Conservation (phyloP, 2,888 invertebrate genomes). For the Hoplodrina blanda region DNA sequence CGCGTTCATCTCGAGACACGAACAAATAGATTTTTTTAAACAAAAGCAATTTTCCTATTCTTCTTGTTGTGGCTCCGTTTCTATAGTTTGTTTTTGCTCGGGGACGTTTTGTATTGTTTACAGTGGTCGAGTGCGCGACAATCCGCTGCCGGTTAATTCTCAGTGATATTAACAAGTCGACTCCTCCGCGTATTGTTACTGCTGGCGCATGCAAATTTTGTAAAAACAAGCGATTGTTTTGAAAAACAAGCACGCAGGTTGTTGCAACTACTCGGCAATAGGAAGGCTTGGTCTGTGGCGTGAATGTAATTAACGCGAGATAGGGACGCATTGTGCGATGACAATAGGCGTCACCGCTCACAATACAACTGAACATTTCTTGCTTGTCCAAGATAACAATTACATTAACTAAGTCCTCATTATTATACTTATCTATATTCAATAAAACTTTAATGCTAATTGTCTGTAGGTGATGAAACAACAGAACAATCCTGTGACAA, state of each 20-base stretch:
- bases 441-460: slow-evolving; percentile 58
- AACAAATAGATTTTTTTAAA: slow-evolving; percentile 90
- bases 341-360: slow-evolving; percentile 59
- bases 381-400: slow-evolving; percentile 59
- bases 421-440: slow-evolving; percentile 60
- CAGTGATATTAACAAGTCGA: slow-evolving; percentile 85
- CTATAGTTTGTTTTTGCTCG: slow-evolving; percentile 88
- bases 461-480: slow-evolving; percentile 38
- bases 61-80: slow-evolving; percentile 88
- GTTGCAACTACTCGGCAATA: slow-evolving; percentile 70
- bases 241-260: slow-evolving; percentile 79
- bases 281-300: slow-evolving; percentile 62
- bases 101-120: slow-evolving; percentile 89
- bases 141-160: slow-evolving; percentile 89
- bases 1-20: slow-evolving; percentile 88
- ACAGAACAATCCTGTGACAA: slow-evolving; percentile 52
- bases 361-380: slow-evolving; percentile 58
- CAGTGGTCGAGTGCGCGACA: slow-evolving; percentile 86
- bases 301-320: slow-evolving; percentile 83
- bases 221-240: slow-evolving; percentile 87
- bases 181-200: slow-evolving; percentile 83
- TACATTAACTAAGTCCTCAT: slow-evolving; percentile 56
- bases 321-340: slow-evolving; percentile 71
- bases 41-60: slow-evolving; percentile 91
- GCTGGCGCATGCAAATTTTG: slow-evolving; percentile 82